These are phyloP conservation scores for Palythoa grandis DNA, from an alignment of 92 coral and sea anemone genomes.

Conservation along the genomic window DNA sequence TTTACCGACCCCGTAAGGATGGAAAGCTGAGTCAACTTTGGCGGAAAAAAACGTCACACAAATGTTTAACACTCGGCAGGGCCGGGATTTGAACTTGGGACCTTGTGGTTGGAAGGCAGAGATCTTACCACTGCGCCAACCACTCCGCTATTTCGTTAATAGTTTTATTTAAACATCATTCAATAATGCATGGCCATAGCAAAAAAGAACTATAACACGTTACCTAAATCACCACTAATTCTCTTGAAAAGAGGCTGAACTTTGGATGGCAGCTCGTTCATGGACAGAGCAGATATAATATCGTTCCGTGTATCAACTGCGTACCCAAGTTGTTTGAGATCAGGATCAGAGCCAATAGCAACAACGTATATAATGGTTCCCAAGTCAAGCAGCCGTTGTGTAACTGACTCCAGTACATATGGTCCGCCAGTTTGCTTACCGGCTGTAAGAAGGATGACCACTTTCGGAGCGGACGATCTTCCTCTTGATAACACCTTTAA, in stretches of 20 bases:
- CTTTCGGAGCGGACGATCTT: constrained; percentile 73
- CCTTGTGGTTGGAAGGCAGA: too few species aligned
- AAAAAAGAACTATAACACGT: background rate
- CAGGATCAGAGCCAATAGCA: constrained; percentile 39
- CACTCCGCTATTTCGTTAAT: too few species aligned
- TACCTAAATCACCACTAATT: constrained; percentile 36
- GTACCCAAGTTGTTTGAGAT: constrained; percentile 5
- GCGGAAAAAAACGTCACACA: too few species aligned
- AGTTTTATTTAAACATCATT: too few species aligned
- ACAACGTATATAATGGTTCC: constrained; percentile 69
- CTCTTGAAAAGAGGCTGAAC: constrained; percentile 15
- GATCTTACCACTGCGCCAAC: too few species aligned
- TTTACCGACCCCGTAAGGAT: too few species aligned
- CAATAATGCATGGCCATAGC: too few species aligned
- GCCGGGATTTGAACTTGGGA: too few species aligned
- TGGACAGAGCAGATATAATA: constrained; percentile 3
- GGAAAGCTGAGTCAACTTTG: too few species aligned
- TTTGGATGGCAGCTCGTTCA: constrained; percentile 22
- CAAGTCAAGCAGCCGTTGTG: constrained; percentile 50
- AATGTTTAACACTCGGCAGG: too few species aligned
- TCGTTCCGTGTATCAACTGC: constrained; percentile 2
- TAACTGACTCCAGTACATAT: constrained; percentile 45
- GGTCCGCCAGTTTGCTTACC: constrained; percentile 64
- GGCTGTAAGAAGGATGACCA: constrained; percentile 77
- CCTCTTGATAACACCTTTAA: constrained; percentile 57